Conservation (phyloP, 2,888 invertebrate genomes). For the Sussaba pulchella region DNA sequence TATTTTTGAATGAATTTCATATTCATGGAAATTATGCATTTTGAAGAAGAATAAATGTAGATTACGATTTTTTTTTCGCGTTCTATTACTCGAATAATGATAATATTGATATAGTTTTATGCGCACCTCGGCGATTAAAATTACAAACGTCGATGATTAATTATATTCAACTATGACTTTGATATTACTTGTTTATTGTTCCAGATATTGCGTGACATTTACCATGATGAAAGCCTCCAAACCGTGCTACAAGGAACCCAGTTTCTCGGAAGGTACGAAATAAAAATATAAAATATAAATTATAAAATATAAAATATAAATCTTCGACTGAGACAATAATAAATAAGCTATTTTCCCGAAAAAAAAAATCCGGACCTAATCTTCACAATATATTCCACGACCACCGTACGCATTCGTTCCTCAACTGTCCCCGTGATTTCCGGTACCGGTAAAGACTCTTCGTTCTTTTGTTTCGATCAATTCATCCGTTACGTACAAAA, state of each 20-base stretch:
- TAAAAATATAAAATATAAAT: slow-evolving; percentile 10
- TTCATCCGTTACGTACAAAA: slow-evolving; percentile 3
- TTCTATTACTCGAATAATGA: background rate
- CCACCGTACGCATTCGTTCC: background rate
- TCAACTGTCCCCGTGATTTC: background rate
- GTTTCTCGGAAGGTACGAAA: slow-evolving; percentile 90
- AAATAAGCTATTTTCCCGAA: background rate
- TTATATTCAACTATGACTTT: no score
- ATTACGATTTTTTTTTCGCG: no score
- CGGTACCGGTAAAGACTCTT: background rate
- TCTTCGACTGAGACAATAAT: background rate
- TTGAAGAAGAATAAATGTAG: background rate
- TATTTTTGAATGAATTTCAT: no score
- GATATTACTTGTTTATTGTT: no score
- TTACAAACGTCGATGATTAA: no score
- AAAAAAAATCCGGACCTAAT: background rate
- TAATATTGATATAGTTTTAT: no score
- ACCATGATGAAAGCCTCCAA: slow-evolving; percentile 93
- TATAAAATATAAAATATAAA: slow-evolving; percentile 2
- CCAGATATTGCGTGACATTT: slow-evolving; percentile 95
- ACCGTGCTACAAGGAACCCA: slow-evolving; percentile 91
- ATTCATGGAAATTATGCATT: background rate
- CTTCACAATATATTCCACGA: slow-evolving; percentile 16
- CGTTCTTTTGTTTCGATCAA: slow-evolving; percentile 11
- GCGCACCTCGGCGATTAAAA: no score